A percentile compares a stretch with the other conserved stretches of the same genome.
Evolutionary conservation across 2,797 vertebrate genomes (phyloP).

Genomic region (Thripadectes ignobilis): DNA sequence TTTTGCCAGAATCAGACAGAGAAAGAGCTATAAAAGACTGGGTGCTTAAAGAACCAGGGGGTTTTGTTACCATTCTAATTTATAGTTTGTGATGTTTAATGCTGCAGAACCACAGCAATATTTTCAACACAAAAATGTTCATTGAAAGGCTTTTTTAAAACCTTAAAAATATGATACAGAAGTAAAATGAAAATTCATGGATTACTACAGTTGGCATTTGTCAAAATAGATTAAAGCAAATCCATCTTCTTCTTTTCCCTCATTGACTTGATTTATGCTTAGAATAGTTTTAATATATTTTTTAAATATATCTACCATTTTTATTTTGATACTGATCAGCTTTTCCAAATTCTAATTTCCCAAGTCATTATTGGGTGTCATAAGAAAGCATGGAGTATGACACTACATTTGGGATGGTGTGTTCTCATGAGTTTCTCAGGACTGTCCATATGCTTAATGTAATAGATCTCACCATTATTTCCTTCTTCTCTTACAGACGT

Average conservation of each 20-base stretch:
- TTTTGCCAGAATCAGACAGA: background rate
- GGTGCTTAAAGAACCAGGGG: fast-evolving
- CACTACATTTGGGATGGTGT: background rate
- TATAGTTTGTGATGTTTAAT: background rate
- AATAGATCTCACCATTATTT: background rate
- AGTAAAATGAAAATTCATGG: background rate
- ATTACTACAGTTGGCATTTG: background rate
- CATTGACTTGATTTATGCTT: background rate
- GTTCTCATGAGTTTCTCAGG: background rate
- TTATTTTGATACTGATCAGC: background rate
- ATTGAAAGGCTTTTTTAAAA: background rate
- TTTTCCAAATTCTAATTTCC: background rate
- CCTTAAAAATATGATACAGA: background rate
- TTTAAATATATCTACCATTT: background rate
- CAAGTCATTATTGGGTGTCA: background rate
- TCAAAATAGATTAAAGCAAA: background rate
- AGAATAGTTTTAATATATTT: fast-evolving
- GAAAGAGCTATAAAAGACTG: background rate
- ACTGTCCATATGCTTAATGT: background rate
- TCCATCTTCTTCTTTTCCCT: background rate
- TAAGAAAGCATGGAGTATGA: background rate
- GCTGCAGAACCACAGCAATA: background rate
- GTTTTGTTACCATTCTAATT: background rate
- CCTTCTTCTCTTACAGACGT: constrained; percentile 72
- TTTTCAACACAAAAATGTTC: background rate